Evolutionary conservation across 2,797 vertebrate species (phyloP).

Genomic region (Mareca strepera): DNA sequence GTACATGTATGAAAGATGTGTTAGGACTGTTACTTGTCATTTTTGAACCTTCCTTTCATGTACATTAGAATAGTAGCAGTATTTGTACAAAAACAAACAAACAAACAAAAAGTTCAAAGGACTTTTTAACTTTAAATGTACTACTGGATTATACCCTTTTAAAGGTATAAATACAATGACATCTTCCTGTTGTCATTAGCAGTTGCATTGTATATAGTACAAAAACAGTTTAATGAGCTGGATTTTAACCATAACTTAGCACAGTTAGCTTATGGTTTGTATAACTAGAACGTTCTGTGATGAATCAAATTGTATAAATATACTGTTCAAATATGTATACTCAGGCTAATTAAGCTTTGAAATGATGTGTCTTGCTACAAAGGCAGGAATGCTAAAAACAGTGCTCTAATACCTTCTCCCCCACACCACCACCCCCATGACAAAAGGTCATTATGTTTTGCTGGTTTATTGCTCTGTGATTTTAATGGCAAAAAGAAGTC

Average conservation of each 20-base stretch:
- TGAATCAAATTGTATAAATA: neutral
- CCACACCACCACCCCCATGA: neutral
- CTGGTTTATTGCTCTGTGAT: neutral
- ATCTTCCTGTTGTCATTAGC: neutral
- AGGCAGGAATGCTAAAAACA: neutral
- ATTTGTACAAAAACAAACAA: neutral
- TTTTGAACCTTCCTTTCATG: neutral
- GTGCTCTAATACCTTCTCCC: neutral
- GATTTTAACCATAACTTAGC: neutral
- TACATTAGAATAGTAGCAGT: neutral
- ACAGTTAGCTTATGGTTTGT: neutral
- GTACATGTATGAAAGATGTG: neutral
- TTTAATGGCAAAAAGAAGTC: neutral
- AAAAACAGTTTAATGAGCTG: neutral
- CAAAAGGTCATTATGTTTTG: neutral
- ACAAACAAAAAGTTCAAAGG: neutral
- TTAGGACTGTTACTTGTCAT: neutral
- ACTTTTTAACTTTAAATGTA: neutral
- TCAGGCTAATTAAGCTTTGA: neutral
- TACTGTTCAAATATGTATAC: neutral
- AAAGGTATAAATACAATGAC: neutral
- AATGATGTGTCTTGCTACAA: neutral
- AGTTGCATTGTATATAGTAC: neutral
- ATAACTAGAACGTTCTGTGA: neutral
- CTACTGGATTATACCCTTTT: neutral